Conservation (phyloP, 2,113 vertebrate species). For the Taurulus bubalis region DNA sequence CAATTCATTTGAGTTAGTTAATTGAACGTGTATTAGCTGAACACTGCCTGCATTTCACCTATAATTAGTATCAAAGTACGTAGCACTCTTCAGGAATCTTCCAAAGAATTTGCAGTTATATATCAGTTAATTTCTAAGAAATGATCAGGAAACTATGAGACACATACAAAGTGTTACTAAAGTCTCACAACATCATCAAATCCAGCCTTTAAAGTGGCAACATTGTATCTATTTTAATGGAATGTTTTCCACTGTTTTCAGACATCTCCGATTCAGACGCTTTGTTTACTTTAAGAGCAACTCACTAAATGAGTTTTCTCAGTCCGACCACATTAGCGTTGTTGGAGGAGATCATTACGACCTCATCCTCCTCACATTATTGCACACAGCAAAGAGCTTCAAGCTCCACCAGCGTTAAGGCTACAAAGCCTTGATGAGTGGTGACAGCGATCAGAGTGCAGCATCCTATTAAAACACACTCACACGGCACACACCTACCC, state of each 20-base stretch:
- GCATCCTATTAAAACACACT: conserved; percentile 20
- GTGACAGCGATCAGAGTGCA: conserved; percentile 34
- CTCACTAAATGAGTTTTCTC: conserved; percentile 46
- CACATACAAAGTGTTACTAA: not conserved
- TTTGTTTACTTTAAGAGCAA: conserved; percentile 9
- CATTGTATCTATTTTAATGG: not conserved
- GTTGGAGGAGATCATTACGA: conserved; percentile 26
- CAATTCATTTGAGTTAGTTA: not conserved
- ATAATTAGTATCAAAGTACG: not conserved
- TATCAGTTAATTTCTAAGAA: not conserved
- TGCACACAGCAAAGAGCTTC: conserved; percentile 15
- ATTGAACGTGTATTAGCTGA: not conserved
- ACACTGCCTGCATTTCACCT: not conserved
- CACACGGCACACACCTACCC: conserved; percentile 1
- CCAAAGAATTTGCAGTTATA: not conserved
- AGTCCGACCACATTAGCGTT: conserved; percentile 24
- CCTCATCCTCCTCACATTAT: conserved; percentile 26
- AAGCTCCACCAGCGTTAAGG: conserved; percentile 16
- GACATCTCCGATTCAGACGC: not conserved
- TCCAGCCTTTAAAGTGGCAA: not conserved
- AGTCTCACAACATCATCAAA: not conserved
- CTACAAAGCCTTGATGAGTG: conserved; percentile 14
- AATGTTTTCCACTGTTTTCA: not conserved
- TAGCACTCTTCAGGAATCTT: not conserved
- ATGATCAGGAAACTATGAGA: not conserved